Evolutionary conservation across 2,888 invertebrate genomes (phyloP), one percentile per base, ranked within the genome.

Genomic region (Amblyteles armatorius): DNA sequence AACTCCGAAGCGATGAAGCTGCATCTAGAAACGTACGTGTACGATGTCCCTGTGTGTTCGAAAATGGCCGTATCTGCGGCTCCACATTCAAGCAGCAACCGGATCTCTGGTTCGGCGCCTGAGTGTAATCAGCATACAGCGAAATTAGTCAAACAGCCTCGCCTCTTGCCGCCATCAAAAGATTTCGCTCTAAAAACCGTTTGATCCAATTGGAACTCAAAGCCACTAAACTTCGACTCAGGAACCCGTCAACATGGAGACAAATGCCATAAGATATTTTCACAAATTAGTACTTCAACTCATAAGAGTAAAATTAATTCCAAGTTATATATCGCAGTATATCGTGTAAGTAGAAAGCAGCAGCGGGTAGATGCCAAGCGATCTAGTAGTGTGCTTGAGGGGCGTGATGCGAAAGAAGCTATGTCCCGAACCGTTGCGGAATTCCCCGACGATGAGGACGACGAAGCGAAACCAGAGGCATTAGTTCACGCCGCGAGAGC

Each of bases 401-500:
- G 44, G 6, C 16, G 65, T 26, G 65, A 22, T 13, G 48, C 22
- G 48, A 44, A 67, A 78, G 80, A 84, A 84, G 78, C 7, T 69
- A 16, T 79, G 78, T 74, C 69, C 55, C 55, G 50, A 79, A 74
- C 48, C 74, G 73, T 69, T 69, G 60, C 55, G 79, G 82, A 84
- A 84, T 84, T 84, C 65, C 57, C 69, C 57, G 81, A 72, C 67
- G 71, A 60, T 55, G 44, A 67, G 52, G 68, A 68, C 29, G 26
- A 68, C 36, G 44, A 26, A 9, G 36, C 11, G 77, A 26, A 78
- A 52, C 65, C 63, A 60, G 57, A 22, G 78, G 74, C 68, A 82
- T 84, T 81, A 73, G 84, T 78, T 81, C 78, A 79, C 73, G 63
- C 69, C 40, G 44, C 40, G 74, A 63, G 78, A 71, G 33, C 72